phyloP scores from a whole-genome alignment of 2,797 vertebrate genomes.

The Glossophaga mutica region DNA sequence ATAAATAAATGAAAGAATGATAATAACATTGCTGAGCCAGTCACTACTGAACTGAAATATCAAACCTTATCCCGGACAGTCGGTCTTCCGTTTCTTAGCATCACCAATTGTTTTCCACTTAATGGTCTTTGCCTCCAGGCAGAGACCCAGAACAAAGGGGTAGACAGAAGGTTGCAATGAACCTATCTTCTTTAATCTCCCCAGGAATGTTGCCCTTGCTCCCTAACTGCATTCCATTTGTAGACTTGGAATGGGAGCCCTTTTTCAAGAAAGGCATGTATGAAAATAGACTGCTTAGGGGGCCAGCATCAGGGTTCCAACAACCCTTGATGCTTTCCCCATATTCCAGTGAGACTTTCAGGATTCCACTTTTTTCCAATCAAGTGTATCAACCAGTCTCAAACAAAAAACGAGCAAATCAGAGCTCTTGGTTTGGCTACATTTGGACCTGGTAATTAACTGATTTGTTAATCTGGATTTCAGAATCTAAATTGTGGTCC shows the following conservation, averaged over 20 bases:
- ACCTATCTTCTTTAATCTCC: constrained; percentile 42
- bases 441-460: neutral
- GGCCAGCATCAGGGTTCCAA: neutral
- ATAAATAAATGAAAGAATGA: neutral
- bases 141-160: neutral
- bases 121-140: constrained; percentile 29
- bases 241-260: neutral
- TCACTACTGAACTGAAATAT: neutral
- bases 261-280: neutral
- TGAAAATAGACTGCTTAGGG: neutral
- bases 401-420: neutral
- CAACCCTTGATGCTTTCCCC: neutral
- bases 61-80: neutral
- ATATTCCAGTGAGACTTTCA: neutral
- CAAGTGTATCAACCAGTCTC: neutral
- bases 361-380: neutral
- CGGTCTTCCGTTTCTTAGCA: neutral
- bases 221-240: constrained; percentile 41
- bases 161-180: neutral
- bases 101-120: neutral
- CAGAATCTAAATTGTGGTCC: neutral
- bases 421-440: neutral
- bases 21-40: neutral
- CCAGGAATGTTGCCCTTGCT: constrained; percentile 45
- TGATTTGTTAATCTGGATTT: neutral